Evolutionary conservation across 2,888 invertebrate genomes (phyloP), one percentile per base, ranked within the genome.

Genomic region (Agriopis leucophaearia): DNA sequence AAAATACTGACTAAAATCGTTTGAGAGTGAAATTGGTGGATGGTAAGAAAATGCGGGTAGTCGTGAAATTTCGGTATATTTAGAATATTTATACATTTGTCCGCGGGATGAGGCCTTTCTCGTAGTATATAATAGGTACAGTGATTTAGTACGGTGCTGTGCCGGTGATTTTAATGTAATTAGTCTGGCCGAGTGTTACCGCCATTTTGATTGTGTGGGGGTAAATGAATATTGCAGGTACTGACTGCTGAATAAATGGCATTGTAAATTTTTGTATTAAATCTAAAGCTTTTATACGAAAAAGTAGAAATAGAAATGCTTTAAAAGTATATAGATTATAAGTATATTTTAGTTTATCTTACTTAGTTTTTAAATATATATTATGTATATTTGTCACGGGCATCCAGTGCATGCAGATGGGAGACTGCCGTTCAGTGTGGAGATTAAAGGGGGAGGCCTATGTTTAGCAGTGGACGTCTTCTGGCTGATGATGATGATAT

Each of bases 1-100:
- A 0, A 0, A 9, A 0, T 0, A 0, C 9, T 69, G 79, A 55
- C 48, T 10, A 64, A 66, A 72, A 77, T 86, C 7, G 10, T 51
- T 44, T 75, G 73, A 0, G 0, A 2, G 2, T 8, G 7, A 38
- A 13, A 13, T 0, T 0, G 16, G 36, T 27, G 50, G 62, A 71
- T 75, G 57, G 70, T 76, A 45, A 15, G 10, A 52, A 56, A 66
- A 42, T 16, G 50, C 59, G 75, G 66, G 66, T 75, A 71, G 72
- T 76, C 74, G 77, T 77, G 81, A 89, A 89, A 90, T 89, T 89
- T 91, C 87, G 84, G 88, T 92, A 90, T 90, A 92, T 92, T 91
- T 89, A 87, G 90, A 90, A 91, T 91, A 91, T 92, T 92, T 92
- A 91, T 92, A 92, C 89, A 90, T 90, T 91, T 86, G 90, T 91